A percentile compares a stretch with the other conserved stretches of the same genome.
phyloP scores from a whole-genome alignment of 2,113 vertebrate species.

The Chrysochloris asiatica region DNA sequence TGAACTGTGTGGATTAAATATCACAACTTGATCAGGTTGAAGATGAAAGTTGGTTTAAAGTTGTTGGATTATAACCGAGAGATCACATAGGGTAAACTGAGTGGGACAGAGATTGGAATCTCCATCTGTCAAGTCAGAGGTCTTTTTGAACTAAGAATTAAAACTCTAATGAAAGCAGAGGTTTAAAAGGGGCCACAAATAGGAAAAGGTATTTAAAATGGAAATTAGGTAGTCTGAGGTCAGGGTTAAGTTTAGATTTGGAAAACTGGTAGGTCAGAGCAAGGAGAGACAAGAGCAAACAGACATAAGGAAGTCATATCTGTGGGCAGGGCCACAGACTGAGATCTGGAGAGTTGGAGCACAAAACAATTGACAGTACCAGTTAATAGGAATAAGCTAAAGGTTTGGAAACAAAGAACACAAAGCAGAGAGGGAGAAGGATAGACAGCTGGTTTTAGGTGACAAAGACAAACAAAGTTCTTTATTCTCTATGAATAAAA shows the following conservation, averaged over 20 bases:
- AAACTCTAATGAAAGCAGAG: neutral
- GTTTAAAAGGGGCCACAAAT: conserved; percentile 27
- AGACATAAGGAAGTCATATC: conserved; percentile 28
- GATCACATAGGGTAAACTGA: neutral
- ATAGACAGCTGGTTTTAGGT: neutral
- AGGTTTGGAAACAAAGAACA: neutral
- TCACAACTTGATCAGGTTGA: conserved; percentile 12
- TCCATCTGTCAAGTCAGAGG: neutral
- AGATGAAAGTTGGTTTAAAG: conserved; percentile 21
- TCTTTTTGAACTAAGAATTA: conserved; percentile 20
- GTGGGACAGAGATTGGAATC: neutral
- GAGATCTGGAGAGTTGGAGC: conserved; percentile 14
- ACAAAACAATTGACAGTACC: neutral
- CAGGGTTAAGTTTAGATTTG: conserved; percentile 42
- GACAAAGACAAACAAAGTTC: neutral
- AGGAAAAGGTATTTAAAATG: neutral
- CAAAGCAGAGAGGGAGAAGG: neutral
- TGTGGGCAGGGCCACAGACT: neutral
- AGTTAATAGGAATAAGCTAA: neutral
- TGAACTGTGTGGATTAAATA: neutral
- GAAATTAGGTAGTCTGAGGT: conserved; percentile 11
- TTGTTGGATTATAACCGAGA: neutral
- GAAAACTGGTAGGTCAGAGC: neutral
- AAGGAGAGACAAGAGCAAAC: neutral
- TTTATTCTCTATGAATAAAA: neutral